Evolutionary conservation across 2,797 vertebrate species (phyloP), one percentile per base, ranked within the genome.

Genomic region (Poecile montanus): DNA sequence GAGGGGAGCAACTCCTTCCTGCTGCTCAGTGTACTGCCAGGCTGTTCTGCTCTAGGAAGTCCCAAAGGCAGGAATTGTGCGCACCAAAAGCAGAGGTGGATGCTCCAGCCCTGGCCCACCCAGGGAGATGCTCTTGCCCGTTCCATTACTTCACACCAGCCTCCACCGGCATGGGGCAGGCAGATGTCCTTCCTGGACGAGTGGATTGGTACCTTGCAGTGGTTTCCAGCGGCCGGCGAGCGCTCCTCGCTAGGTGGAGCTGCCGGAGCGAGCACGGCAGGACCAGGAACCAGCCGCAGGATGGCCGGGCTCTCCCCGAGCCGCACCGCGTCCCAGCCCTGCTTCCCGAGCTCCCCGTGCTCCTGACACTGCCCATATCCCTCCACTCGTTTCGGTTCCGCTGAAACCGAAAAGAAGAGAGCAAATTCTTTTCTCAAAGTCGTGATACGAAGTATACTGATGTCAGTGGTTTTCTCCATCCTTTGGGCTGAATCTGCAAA

Each of bases 201-300:
- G 10, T 0, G 2, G 25, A 7, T 56, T 18, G 15, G 56, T 6
- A 2, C 21, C 30, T 34, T 13, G 2, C 57, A 4, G 57, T 0
- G 30, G 1, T 38, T 57, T 38, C 29, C 81, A 48, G 81, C 15
- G 2, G 29, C 9, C 7, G 3, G 54, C 9, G 30, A 21, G 27
- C 3, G 42, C 61, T 71, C 29, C 70, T 94, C 94, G 88, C 94
- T 95, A 96, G 95, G 77, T 67, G 95, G 94, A 86, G 95, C 95
- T 95, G 91, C 86, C 5, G 76, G 79, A 88, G 76, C 72, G 83
- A 53, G 60, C 75, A 78, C 47, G 45, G 80, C 58, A 27, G 25
- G 5, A 2, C 32, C 3, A 4, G 57, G 58, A 65, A 2, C 6
- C 11, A 2, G 38, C 51, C 10, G 16, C 38, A 9, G 30, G 23